A percentile compares a stretch with the other conserved stretches of the same genome.
Conservation (phyloP, 2,797 vertebrate genomes). For the Poeciliopsis paucimaculata region DNA sequence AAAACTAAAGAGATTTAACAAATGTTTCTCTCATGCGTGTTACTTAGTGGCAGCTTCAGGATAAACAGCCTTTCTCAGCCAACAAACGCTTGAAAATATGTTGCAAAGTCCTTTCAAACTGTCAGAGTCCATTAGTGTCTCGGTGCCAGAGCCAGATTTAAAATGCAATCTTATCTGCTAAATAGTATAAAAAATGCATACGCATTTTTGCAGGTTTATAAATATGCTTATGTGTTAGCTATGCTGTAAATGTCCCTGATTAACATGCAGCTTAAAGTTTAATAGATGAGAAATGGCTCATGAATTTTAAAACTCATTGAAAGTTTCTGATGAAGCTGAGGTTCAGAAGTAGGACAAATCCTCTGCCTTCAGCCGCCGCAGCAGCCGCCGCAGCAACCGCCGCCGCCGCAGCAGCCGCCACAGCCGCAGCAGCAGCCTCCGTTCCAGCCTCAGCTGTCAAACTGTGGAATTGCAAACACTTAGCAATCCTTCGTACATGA, state of each 20-base stretch:
- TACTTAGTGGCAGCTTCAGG: background rate
- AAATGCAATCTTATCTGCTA: conserved; percentile 31
- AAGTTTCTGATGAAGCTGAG: conserved; percentile 43
- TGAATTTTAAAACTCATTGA: conserved; percentile 58
- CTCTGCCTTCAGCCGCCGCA: conserved; percentile 27
- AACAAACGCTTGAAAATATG: background rate
- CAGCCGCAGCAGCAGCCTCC: too few relatives aligned
- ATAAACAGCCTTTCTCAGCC: background rate
- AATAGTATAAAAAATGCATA: conserved; percentile 12
- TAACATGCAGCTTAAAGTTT: conserved; percentile 37
- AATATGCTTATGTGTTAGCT: conserved; percentile 18
- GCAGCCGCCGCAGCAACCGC: too few relatives aligned
- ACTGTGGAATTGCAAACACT: conserved; percentile 25
- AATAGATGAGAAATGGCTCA: conserved; percentile 28
- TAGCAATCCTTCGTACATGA: conserved; percentile 29
- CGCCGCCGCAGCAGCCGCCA: too few relatives aligned
- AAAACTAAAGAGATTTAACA: background rate
- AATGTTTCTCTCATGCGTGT: background rate
- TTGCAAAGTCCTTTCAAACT: background rate
- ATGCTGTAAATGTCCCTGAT: conserved; percentile 27
- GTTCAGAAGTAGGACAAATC: conserved; percentile 70
- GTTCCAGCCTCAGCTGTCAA: conserved; percentile 47
- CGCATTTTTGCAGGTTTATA: conserved; percentile 21
- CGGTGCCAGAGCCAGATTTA: conserved; percentile 21
- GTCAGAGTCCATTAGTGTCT: background rate